Evolutionary conservation across 2,888 invertebrate genomes (phyloP).

Genomic region (Hypercompe scribonia): DNA sequence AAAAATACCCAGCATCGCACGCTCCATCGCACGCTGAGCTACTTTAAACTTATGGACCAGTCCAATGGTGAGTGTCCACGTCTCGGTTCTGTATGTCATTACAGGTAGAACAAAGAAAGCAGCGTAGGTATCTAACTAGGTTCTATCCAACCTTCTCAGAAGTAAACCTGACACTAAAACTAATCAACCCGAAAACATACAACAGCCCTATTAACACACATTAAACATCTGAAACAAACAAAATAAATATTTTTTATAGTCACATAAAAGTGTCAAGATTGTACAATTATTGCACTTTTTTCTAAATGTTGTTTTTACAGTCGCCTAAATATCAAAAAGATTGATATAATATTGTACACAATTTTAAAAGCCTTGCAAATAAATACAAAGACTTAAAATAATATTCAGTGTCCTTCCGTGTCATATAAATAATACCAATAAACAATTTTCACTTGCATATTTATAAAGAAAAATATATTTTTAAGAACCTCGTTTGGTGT

Average conservation of each 20-base stretch:
- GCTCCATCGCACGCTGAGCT: too few species aligned
- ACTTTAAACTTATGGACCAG: too few species aligned
- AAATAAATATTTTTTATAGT: slow-evolving; percentile 13
- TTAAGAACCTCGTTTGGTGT: not conserved
- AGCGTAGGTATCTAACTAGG: too few species aligned
- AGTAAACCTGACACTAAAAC: too few species aligned
- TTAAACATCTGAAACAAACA: not conserved
- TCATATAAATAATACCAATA: slow-evolving; percentile 14
- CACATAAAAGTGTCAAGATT: slow-evolving; percentile 22
- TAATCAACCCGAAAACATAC: not conserved
- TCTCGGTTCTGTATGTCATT: too few species aligned
- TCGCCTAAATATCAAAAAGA: slow-evolving; percentile 33
- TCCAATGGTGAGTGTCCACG: too few species aligned
- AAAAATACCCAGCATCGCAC: too few species aligned
- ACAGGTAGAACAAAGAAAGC: too few species aligned
- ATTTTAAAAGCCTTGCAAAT: slow-evolving; percentile 27
- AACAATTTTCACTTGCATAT: not conserved
- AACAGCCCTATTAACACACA: not conserved
- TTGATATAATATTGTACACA: slow-evolving; percentile 39
- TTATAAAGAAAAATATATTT: slow-evolving; percentile 1
- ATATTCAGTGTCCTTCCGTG: slow-evolving; percentile 5
- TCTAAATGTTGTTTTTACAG: slow-evolving; percentile 30
- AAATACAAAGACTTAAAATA: slow-evolving; percentile 16
- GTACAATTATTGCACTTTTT: slow-evolving; percentile 27
- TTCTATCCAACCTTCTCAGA: too few species aligned